These are phyloP conservation scores for Palaemon carinicauda DNA, from an alignment of 1,140 invertebrate species.

Conservation along the genomic window DNA sequence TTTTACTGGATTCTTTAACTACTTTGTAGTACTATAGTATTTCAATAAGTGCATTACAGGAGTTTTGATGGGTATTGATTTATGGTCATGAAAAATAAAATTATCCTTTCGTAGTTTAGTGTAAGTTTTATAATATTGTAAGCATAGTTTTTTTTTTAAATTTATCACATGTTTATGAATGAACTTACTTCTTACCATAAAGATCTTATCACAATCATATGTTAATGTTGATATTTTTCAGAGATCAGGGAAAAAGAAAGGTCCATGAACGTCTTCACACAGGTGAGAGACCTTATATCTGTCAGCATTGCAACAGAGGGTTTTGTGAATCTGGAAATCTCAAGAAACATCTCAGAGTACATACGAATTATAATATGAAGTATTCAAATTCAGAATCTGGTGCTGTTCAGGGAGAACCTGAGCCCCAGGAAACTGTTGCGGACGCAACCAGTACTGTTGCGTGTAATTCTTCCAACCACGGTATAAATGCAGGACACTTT, in stretches of 20 bases:
- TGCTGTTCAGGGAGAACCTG: not conserved
- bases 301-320: constrained; percentile 52
- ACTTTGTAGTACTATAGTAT: too few relatives aligned
- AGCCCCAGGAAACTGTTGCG: not conserved
- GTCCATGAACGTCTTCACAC: constrained; percentile 48
- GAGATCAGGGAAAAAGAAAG: constrained; percentile 27
- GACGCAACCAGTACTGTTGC: too few relatives aligned
- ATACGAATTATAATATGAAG: constrained; percentile 6
- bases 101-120: too few relatives aligned
- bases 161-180: not conserved
- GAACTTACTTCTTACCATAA: too few relatives aligned
- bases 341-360: constrained; percentile 54
- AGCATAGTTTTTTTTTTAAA: not conserved
- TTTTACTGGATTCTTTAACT: too few relatives aligned
- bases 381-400: not conserved
- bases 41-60: too few relatives aligned
- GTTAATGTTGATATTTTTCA: not conserved
- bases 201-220: not conserved
- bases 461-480: too few relatives aligned
- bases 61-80: too few relatives aligned
- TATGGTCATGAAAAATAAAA: too few relatives aligned
- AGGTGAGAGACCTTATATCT: constrained; percentile 58
- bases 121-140: not conserved
- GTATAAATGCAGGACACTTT: too few relatives aligned
- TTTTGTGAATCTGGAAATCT: constrained; percentile 59